These are phyloP conservation scores for Chrysolina oricalcia DNA, from an alignment of 2,888 invertebrate genomes.

Conservation along the genomic window DNA sequence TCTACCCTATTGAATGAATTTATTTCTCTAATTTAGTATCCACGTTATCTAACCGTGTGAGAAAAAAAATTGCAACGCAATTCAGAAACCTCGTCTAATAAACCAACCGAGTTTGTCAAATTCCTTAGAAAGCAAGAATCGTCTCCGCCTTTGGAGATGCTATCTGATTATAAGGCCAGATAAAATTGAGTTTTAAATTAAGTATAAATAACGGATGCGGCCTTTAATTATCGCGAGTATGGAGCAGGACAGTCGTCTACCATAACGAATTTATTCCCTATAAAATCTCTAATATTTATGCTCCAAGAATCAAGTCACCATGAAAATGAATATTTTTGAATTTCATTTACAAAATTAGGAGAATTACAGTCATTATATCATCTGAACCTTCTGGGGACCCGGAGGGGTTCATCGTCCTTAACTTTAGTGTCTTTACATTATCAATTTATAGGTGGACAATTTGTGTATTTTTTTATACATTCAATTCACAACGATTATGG, in stretches of 20 bases:
- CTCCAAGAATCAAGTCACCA: conserved; percentile 64
- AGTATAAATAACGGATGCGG: conserved; percentile 66
- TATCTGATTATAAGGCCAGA: conserved; percentile 53
- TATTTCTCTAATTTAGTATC: too few relatives aligned
- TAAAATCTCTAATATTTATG: conserved; percentile 67
- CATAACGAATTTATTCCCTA: conserved; percentile 68
- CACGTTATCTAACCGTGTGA: too few relatives aligned
- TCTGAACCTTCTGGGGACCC: conserved; percentile 22
- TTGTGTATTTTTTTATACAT: background rate
- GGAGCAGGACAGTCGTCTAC: conserved; percentile 66
- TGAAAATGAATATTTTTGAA: conserved; percentile 61
- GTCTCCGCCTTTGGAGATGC: conserved; percentile 47
- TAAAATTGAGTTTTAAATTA: conserved; percentile 62
- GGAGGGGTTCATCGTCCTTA: conserved; percentile 25
- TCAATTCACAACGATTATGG: background rate
- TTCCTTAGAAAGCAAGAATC: conserved; percentile 26
- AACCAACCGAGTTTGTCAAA: conserved; percentile 9
- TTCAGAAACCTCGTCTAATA: background rate
- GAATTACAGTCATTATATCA: conserved; percentile 49
- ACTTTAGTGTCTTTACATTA: conserved; percentile 19
- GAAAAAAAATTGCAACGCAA: background rate
- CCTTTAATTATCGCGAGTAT: conserved; percentile 67
- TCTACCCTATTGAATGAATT: too few relatives aligned
- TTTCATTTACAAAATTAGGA: conserved; percentile 60
- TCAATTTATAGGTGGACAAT: conserved; percentile 12